Percentiles rank a stretch among this genome's conserved stretches.
phyloP scores from a whole-genome alignment of 1,140 invertebrate species.

The Ruditapes philippinarum region DNA sequence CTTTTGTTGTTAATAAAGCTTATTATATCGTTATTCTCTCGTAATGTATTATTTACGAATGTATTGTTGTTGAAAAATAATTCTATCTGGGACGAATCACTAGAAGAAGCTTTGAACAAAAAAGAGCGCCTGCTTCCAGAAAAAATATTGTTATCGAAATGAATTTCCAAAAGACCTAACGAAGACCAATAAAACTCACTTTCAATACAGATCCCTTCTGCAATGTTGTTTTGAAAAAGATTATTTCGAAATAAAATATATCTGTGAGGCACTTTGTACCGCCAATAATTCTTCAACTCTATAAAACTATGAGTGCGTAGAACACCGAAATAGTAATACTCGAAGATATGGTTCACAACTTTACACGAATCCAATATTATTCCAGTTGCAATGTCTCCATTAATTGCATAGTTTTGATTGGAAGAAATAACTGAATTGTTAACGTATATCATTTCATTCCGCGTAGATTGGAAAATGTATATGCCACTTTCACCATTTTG shows the following conservation, averaged over 20 bases:
- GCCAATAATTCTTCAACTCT: not conserved
- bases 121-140: not conserved
- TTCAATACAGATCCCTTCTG: not conserved
- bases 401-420: not conserved
- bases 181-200: not conserved
- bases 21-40: not conserved
- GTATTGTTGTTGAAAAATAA: not conserved
- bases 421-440: not conserved
- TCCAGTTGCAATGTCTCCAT: not conserved
- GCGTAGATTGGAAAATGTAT: not conserved
- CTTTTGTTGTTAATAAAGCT: not conserved
- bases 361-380: not conserved
- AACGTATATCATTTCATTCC: not conserved
- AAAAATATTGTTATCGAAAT: not conserved
- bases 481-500: not conserved
- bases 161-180: not conserved
- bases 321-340: not conserved
- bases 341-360: not conserved
- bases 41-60: not conserved
- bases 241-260: not conserved
- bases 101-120: not conserved
- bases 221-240: not conserved
- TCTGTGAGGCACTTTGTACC: not conserved
- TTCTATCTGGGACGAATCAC: too few species aligned
- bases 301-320: not conserved